A percentile compares a stretch with the other conserved stretches of the same genome.
Evolutionary conservation across 2,797 vertebrate species (phyloP).

Genomic region (Buceros bicornis): DNA sequence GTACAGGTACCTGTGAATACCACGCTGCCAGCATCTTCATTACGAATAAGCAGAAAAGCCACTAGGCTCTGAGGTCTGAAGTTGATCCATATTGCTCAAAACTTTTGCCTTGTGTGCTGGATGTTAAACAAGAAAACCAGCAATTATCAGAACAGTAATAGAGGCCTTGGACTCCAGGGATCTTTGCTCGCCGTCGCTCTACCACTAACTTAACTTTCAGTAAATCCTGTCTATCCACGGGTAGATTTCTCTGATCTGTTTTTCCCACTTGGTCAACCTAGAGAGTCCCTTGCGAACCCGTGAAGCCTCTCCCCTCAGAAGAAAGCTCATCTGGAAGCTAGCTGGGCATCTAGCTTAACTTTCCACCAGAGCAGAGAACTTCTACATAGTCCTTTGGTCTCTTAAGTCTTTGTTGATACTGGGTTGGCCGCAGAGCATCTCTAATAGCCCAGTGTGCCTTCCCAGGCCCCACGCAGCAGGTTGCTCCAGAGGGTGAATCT

Average conservation of each 20-base stretch:
- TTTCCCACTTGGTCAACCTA: neutral
- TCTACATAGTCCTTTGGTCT: accelerated
- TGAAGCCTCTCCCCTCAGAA: neutral
- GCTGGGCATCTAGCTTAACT: neutral
- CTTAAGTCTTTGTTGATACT: neutral
- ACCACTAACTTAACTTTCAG: neutral
- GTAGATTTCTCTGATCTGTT: neutral
- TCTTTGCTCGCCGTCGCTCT: neutral
- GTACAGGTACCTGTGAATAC: neutral
- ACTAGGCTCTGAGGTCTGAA: neutral
- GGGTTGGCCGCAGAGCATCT: neutral
- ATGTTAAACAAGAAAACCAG: neutral
- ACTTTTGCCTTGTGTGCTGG: neutral
- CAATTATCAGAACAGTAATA: neutral
- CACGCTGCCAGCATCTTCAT: neutral
- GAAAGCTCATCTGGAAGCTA: neutral
- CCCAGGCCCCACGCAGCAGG: accelerated
- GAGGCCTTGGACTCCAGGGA: neutral
- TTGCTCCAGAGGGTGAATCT: neutral
- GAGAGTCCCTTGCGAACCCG: neutral
- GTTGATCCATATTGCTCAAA: neutral
- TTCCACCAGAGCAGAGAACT: accelerated
- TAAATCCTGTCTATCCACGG: neutral
- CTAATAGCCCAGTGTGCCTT: neutral
- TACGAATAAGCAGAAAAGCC: neutral